Conservation (phyloP, 2,888 invertebrate species). For the Catonia carolina region DNA sequence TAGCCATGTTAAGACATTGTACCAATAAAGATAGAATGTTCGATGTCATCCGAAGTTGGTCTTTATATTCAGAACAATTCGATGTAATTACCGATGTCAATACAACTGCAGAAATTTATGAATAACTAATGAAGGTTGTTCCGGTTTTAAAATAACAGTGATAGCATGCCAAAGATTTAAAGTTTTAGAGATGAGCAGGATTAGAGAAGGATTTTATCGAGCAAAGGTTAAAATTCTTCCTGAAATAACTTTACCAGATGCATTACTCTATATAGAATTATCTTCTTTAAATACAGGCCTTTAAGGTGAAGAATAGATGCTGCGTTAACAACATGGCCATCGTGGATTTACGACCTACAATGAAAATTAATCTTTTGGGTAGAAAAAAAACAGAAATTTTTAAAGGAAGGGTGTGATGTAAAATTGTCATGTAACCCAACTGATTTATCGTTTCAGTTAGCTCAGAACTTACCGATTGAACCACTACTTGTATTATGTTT, state of each 20-base stretch:
- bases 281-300: no score
- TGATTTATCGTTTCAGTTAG: conserved; percentile 72
- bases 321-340: conserved; percentile 55
- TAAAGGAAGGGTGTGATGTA: conserved; percentile 39
- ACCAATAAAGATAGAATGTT: no score
- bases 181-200: no score
- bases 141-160: no score
- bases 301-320: conserved; percentile 45
- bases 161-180: no score
- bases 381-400: conserved; percentile 38
- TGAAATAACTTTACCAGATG: conserved; percentile 55
- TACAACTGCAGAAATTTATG: no score
- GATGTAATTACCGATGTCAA: no score
- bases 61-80: no score
- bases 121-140: no score
- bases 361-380: conserved; percentile 47
- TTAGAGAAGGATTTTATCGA: conserved; percentile 38
- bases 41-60: no score
- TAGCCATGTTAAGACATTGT: no score
- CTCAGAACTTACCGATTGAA: conserved; percentile 62
- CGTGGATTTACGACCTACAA: conserved; percentile 60
- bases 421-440: conserved; percentile 58
- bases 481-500: conserved; percentile 57
- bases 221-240: conserved; percentile 61
- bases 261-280: conserved; percentile 39